These are phyloP conservation scores for Microtus richardsoni DNA, from an alignment of 2,113 vertebrate species.

Conservation along the genomic window DNA sequence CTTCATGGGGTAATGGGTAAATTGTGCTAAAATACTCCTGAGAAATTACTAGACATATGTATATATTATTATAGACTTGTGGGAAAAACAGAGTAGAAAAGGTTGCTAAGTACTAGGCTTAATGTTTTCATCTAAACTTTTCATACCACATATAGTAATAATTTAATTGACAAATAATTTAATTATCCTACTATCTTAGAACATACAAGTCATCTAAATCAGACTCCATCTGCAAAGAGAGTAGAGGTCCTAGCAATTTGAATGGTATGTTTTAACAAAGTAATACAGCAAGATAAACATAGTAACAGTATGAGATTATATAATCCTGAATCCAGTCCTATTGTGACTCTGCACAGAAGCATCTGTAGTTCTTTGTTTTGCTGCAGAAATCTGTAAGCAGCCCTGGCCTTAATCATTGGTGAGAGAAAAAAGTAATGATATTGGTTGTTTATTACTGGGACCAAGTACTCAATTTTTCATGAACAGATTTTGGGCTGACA, in stretches of 20 bases:
- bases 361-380: neutral
- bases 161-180: neutral
- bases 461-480: neutral
- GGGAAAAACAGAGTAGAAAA: constrained; percentile 20
- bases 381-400: neutral
- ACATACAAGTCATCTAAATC: neutral
- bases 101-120: neutral
- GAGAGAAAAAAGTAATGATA: neutral
- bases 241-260: neutral
- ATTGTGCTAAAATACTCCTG: constrained; percentile 20
- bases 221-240: neutral
- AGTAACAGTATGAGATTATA: neutral
- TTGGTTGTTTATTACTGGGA: neutral
- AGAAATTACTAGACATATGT: constrained; percentile 6
- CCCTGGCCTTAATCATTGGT: neutral
- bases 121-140: neutral
- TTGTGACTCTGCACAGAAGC: neutral
- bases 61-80: neutral
- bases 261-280: neutral
- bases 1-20: neutral
- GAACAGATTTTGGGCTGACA: neutral
- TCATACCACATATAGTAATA: neutral
- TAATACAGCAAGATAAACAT: neutral
- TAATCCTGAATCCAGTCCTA: neutral
- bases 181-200: neutral